Base-by-base conservation (phyloP, 2,888 invertebrate genomes). In the Marronus borbonicus region DNA sequence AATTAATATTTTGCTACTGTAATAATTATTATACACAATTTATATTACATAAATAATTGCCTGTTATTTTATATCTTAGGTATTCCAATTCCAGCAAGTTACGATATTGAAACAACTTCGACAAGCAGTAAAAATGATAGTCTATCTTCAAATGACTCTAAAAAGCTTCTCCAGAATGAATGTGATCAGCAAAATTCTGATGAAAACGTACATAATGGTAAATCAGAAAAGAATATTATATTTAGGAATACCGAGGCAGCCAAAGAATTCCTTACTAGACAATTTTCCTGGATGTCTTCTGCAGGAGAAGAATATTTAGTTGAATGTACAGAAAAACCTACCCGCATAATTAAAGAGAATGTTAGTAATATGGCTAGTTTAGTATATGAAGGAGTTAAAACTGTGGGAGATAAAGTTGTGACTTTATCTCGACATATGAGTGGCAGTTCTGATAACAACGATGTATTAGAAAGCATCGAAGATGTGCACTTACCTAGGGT, bases 201-300 rank as follows among this genome's bases (percentile, higher is more conserved):
- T n/a, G 81, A 81, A 52, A 78, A 78, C 36, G 65, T 66, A 70
- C 76, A 64, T 12, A 80, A 80, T 76, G 83, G 83, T 72, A 85
- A 85, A 83, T 79, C 82, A 8, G 86, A 86, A 79, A 87, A 84
- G 79, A 93, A 93, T 84, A 92, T 93, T 83, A 92, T 94, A 84
- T 93, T 94, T 85, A 92, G 94, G n/a, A 94, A 95, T 85, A 94
- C 94, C 39, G 94, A 94, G 89, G 94, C 94, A 65, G 95, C 95
- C 3, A 91, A 92, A 83, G 94, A 95, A 83, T 95, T 94, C 88
- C 87, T 95, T 72, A 94, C 93, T 20, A 90, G 93, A 82, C 95
- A 95, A 84, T 88, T 94, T 24, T 93, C 94, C 1, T 93, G 94
- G 92, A 93, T 94, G 74, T 93, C 94, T 14, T 93, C 93, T 10